phyloP scores from a whole-genome alignment of 2,113 vertebrate species.

The Oncorhynchus clarkii region DNA sequence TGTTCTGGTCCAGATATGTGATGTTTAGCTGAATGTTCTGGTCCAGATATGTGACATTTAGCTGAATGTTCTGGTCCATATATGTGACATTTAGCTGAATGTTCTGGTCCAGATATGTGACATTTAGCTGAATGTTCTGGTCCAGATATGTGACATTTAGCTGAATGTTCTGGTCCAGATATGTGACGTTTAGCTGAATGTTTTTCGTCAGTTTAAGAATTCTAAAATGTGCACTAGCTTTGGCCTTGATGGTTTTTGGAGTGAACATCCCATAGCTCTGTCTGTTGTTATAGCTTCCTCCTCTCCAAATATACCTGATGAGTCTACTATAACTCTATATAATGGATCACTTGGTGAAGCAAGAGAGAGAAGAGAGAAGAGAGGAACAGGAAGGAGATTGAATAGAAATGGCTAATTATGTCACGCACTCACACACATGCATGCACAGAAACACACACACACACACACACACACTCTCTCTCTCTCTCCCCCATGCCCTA shows the following conservation, averaged over 20 bases:
- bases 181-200: not conserved
- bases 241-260: not conserved
- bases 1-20: too few relatives aligned
- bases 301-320: conserved; percentile 53
- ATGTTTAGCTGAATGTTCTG: too few relatives aligned
- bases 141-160: too few relatives aligned
- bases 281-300: not conserved
- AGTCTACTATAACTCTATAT: conserved; percentile 34
- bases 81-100: too few relatives aligned
- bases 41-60: too few relatives aligned
- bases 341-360: conserved; percentile 56
- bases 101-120: too few relatives aligned
- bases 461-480: conserved; percentile 10
- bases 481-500: not conserved
- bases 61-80: too few relatives aligned
- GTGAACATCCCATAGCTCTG: not conserved
- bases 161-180: not conserved
- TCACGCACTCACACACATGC: conserved; percentile 12
- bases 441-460: conserved; percentile 13
- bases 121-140: too few relatives aligned
- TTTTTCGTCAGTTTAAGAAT: not conserved
- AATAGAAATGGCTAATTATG: conserved; percentile 39
- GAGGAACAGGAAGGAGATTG: not conserved
- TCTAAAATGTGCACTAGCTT: not conserved
- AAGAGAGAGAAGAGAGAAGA: conserved; percentile 28